Conservation (phyloP, 1,140 invertebrate species). For the Cheumatopsyche charites region DNA sequence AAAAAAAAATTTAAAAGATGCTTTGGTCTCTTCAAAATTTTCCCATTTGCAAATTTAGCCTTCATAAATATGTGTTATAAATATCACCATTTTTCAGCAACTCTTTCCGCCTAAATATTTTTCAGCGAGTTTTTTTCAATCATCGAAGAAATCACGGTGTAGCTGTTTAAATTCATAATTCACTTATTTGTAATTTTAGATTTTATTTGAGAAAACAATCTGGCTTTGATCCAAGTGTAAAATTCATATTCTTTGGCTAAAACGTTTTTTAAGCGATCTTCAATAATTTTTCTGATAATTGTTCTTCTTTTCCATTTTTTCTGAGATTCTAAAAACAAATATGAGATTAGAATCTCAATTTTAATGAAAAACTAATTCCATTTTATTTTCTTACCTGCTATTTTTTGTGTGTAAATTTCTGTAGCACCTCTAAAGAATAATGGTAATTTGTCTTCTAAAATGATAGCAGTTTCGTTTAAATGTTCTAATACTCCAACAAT, state of each 20-base stretch:
- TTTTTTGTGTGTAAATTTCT: conserved; percentile 61
- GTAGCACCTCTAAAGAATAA: conserved; percentile 66
- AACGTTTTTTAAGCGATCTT: conserved; percentile 29
- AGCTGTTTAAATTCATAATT: background rate
- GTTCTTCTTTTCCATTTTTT: conserved; percentile 40
- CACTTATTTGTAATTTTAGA: conserved; percentile 7
- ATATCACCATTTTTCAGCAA: no score
- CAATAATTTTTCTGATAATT: background rate
- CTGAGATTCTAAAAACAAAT: conserved; percentile 34
- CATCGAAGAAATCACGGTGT: no score
- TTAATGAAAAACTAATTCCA: background rate
- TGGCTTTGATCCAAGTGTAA: conserved; percentile 66
- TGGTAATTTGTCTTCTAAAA: conserved; percentile 65
- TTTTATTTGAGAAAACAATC: conserved; percentile 58
- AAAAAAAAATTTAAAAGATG: no score
- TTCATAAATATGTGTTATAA: no score
- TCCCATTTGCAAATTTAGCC: no score
- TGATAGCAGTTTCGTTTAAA: conserved; percentile 65
- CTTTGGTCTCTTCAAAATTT: no score
- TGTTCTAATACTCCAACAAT: conserved; percentile 71
- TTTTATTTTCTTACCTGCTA: conserved; percentile 60
- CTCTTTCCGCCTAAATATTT: no score
- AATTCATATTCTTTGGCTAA: conserved; percentile 64
- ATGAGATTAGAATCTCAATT: background rate
- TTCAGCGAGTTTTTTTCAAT: no score